phyloP scores from a whole-genome alignment of 1,140 invertebrate species.

The Phymorhynchus buccinoides region DNA sequence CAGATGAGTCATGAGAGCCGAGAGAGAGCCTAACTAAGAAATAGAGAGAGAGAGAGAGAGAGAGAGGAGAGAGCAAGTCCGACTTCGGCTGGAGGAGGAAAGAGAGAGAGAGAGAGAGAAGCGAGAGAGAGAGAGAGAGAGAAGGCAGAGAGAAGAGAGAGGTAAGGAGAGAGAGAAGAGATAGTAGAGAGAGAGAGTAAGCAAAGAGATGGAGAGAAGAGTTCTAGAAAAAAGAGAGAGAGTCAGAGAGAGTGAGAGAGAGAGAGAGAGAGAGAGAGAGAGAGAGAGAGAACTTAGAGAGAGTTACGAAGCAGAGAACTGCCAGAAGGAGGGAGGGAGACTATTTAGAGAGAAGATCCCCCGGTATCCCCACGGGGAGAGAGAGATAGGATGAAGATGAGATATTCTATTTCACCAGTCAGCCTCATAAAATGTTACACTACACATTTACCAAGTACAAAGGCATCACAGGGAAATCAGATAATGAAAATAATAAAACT shows the following conservation, averaged over 20 bases:
- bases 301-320: background rate
- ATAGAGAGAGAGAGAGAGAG: background rate
- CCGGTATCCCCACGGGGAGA: too few relatives aligned
- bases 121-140: background rate
- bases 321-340: too few relatives aligned
- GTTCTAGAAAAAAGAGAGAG: background rate
- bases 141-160: background rate
- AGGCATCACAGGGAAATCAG: too few relatives aligned
- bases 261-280: background rate
- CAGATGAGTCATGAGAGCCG: background rate
- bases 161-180: background rate
- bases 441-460: too few relatives aligned
- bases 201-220: too few relatives aligned
- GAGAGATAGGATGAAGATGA: too few relatives aligned
- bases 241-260: constrained; percentile 5
- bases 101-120: background rate
- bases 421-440: too few relatives aligned
- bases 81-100: background rate
- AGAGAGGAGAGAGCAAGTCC: background rate
- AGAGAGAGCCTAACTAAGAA: too few relatives aligned
- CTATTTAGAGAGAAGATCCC: too few relatives aligned
- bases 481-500: too few relatives aligned
- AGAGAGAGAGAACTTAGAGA: background rate
- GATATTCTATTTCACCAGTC: too few relatives aligned
- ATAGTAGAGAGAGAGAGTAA: background rate